Conservation (phyloP, 2,113 vertebrate species). For the Barnardius zonarius region DNA sequence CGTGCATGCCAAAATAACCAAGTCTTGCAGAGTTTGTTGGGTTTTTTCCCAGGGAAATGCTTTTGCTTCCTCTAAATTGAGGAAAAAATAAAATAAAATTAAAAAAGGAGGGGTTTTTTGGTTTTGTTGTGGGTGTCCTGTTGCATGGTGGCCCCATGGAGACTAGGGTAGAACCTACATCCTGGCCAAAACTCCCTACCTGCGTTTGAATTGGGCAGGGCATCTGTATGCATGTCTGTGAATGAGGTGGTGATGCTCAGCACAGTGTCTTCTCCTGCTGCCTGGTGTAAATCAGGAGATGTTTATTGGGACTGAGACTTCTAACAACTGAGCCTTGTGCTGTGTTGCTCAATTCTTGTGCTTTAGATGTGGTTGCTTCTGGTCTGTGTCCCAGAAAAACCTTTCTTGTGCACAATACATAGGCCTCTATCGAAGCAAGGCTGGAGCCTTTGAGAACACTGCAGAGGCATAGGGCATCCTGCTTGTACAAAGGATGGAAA, state of each 20-base stretch:
- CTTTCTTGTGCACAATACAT: neutral
- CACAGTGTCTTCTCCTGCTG: neutral
- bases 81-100: neutral
- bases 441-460: neutral
- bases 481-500: neutral
- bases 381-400: neutral
- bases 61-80: neutral
- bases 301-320: neutral
- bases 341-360: accelerated
- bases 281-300: neutral
- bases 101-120: accelerated
- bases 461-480: neutral
- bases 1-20: neutral
- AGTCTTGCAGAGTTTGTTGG: neutral
- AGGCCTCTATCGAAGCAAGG: neutral
- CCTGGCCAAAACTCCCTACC: neutral
- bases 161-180: neutral
- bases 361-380: neutral
- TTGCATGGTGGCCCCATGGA: neutral
- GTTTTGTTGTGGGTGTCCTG: neutral
- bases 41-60: neutral
- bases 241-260: neutral
- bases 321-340: neutral
- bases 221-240: neutral
- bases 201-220: neutral